A percentile compares a stretch with the other conserved stretches of the same genome.
Conservation (phyloP, 2,888 invertebrate species). For the Metacarcinus magister region DNA sequence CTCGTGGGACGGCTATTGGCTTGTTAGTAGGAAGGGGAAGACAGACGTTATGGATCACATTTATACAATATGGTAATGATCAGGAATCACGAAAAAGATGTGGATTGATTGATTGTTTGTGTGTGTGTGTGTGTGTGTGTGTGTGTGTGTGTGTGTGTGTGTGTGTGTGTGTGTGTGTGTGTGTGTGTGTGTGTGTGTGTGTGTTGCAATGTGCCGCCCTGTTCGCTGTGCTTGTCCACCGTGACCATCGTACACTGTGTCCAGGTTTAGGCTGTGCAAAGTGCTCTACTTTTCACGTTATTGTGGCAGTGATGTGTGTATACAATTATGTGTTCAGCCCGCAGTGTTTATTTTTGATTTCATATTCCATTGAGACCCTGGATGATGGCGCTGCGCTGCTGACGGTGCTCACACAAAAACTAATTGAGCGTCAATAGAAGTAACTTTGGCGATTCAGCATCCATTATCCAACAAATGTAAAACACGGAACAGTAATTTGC, state of each 20-base stretch:
- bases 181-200: background rate
- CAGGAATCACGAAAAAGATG: background rate
- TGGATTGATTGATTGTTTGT: background rate
- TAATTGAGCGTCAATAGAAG: conserved; percentile 8
- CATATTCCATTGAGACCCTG: background rate
- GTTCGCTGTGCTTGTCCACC: background rate
- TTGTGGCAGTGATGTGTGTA: background rate
- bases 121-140: background rate
- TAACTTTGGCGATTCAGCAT: background rate
- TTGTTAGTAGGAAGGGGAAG: background rate
- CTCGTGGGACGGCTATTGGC: background rate
- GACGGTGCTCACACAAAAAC: background rate
- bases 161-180: background rate
- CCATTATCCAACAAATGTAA: background rate
- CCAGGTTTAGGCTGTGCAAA: background rate
- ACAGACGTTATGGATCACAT: background rate
- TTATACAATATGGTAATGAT: background rate
- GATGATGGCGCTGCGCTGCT: background rate
- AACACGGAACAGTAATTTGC: conserved; percentile 14
- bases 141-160: background rate
- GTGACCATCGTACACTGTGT: background rate
- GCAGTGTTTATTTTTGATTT: background rate
- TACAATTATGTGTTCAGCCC: background rate
- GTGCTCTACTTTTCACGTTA: background rate
- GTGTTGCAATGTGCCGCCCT: background rate